Evolutionary conservation across 2,797 vertebrate species (phyloP), one percentile per base, ranked within the genome.

Genomic region (Cheirogaleus major): DNA sequence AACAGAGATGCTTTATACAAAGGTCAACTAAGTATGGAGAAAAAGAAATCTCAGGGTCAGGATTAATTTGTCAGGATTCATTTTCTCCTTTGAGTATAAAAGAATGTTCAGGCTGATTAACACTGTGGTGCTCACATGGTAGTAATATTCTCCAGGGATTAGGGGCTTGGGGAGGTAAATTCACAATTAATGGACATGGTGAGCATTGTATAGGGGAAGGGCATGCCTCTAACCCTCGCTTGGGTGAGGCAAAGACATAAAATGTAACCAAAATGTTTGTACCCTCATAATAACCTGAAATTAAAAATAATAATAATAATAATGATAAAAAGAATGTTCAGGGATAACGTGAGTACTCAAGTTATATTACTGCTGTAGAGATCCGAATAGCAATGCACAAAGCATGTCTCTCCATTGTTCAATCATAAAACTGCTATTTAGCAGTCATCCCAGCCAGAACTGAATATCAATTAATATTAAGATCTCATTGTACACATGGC

Each of bases 401-500:
- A 93, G 55, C 79, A 25, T 57, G 48, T 15, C 5, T 89, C 41
- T 89, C 45, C 12, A 67, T 89, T 92, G 55, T 97, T 93, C 84
- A 65, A 23, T 83, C 69, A 73, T 43, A 59, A 70, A 93, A 79
- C 50, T 75, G 82, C 70, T 94, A 82, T 80, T 87, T 91, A 94
- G 89, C 57, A 82, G 35, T 79, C 45, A 55, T 88, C 45, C 43
- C 18, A 48, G 84, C 61, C 78, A 83, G 95, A 95, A 72, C 23
- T 59, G 92, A 96, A 48, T 43, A 76, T 81, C 94, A 93, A 20
- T 92, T 92, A 96, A 61, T 81, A 92, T 43, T 59, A 96, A 69
- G 48, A 87, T 86, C 45, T 88, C 87, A 88, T 76, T 91, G 73
- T 85, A n/a, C 35, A 55, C 43, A 76, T 18, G 41, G 84, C 81